Base-by-base conservation (phyloP, 2,888 invertebrate species). In the Lysandra bellargus region DNA sequence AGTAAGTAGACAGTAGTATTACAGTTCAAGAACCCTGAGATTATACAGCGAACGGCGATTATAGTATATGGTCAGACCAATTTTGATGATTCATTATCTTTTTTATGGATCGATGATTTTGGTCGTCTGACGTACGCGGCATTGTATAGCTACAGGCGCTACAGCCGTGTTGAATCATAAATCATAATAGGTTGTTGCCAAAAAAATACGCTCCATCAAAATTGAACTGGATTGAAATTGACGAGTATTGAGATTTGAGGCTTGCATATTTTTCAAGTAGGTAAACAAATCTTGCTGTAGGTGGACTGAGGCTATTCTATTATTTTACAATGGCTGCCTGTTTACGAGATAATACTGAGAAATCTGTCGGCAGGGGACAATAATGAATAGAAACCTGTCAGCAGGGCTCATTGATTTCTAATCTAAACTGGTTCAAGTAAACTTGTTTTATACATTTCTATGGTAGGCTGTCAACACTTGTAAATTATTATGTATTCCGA, bases 71-170 rank as follows among this genome's bases (percentile, higher is more conserved):
- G 69, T 33, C 69, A 33, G 17, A 5, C 33, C 69, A 69, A 69
- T 69, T 69, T 76, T 33, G 49, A 53, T 76, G 76, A 76, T 75
- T 61, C 53, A 78, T 79, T n/a, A 69, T 78, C 69, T 40, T 49
- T 69, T 69, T 40, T 64, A 69, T 12, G 49, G 14, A 64, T 78
- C 44, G 23, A 72, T 23, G 49, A 33, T 53, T 78, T 78, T 78
- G 78, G 78, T 53, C 14, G 30, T 53, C 53, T 78, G 78, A 78
- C 78, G 78, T 78, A 30, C 49, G 2, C 30, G 33, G 49, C 69
- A 69, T 57, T 49, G 53, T 72, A 72, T 53, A 57, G 57, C 69
- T 64, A 64, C 72, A 57, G 2, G 57, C 57, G 17, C 12, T 57
- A 61, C 37, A 61, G 78, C 30, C 6, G 37, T 76, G 76, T 14